Evolutionary conservation across 1,140 invertebrate species (phyloP), one percentile per base, ranked within the genome.

Genomic region (Drosophila orosa): DNA sequence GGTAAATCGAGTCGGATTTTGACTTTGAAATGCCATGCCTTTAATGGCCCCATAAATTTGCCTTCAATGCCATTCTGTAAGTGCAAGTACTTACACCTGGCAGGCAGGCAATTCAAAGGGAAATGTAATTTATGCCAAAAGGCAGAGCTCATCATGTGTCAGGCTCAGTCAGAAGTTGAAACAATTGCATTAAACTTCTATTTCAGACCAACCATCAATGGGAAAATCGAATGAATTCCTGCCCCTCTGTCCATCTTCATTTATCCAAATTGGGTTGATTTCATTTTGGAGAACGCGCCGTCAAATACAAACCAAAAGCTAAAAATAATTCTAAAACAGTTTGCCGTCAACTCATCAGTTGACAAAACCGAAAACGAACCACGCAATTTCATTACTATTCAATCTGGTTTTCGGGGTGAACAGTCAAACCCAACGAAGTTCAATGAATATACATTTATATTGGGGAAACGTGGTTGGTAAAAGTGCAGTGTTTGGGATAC

Each of bases 181-280:
- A 7, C 12, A 22, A 29, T 27, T 13, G 13, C 19, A n/a, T 19
- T 27, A 8, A 5, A 33, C 4, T 12, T 52, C 3, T 69, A 39
- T 68, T 69, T 25, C 25, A 31, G 9, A 0, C 1, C 5, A 12
- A 19, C 24, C 25, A 37, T 37, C 5, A 7, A 57, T 33, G 7
- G 29, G 17, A 25, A 60, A 40, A 48, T 63, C 12, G 10, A 31
- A 37, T 17, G 13, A 4, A 15, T 47, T 24, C 17, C 47, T n/a
- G 44, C 24, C n/a, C n/a, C 29, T 25, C 29, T 63, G 72, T 76
- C 45, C 47, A 55, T 75, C 47, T 76, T 66, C 15, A 75, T 75
- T 75, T 55, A 44, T n/a, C 24, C 33, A 66, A 66, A 67, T 75
- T 68, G 63, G 47, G 5, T 58, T 59, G 27, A 52, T 44, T 68